phyloP scores from a whole-genome alignment of 2,888 invertebrate species.

The Amiota mariae region DNA sequence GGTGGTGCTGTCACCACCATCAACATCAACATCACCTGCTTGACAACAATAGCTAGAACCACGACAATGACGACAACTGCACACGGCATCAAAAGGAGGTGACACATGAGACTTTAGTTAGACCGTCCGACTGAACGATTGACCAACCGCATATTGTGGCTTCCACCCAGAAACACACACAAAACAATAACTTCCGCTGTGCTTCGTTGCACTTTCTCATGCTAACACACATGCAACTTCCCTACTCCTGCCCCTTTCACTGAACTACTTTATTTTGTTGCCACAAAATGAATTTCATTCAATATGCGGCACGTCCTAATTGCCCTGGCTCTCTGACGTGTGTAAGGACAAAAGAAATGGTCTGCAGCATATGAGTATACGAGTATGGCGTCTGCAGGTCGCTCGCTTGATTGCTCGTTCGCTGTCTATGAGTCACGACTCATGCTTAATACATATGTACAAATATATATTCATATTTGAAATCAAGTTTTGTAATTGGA shows the following conservation, averaged over 20 bases:
- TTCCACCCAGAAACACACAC: constrained; percentile 46
- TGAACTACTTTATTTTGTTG: no score
- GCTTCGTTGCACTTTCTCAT: constrained; percentile 59
- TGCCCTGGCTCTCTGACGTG: constrained; percentile 26
- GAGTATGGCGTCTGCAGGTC: constrained; percentile 11
- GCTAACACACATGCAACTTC: constrained; percentile 29
- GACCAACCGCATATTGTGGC: constrained; percentile 62
- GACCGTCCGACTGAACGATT: no score
- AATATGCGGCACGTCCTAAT: constrained; percentile 16
- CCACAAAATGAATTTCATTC: neutral
- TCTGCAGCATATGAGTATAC: constrained; percentile 21
- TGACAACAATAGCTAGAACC: constrained; percentile 13
- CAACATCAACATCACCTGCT: constrained; percentile 34
- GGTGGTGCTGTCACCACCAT: constrained; percentile 43
- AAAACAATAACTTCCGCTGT: constrained; percentile 44
- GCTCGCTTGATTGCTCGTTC: constrained; percentile 39
- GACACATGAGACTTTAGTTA: constrained; percentile 40
- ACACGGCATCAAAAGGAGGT: constrained; percentile 32
- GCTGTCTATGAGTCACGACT: constrained; percentile 54
- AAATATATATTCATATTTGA: neutral
- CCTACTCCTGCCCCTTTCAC: neutral
- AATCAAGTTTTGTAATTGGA: constrained; percentile 3
- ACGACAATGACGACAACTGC: neutral
- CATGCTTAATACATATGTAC: constrained; percentile 37
- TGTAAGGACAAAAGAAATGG: constrained; percentile 33